Base-by-base conservation (phyloP, 2,797 vertebrate species). In the Pagetopsis macropterus region DNA sequence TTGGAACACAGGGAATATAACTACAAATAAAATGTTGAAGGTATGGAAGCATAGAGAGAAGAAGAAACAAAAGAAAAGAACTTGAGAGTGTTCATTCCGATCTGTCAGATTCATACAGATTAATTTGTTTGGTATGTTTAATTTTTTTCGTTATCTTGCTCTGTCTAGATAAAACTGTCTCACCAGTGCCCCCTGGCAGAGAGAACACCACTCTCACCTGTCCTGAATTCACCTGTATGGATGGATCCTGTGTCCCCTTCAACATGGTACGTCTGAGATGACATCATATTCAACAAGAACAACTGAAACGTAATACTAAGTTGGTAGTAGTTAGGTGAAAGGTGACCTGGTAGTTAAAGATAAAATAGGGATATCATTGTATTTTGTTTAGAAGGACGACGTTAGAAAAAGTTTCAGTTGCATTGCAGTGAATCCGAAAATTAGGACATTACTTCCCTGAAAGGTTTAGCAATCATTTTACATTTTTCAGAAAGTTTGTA, bases 171-270 rank as follows among this genome's bases (percentile, higher is more conserved):
- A 87, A 88, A 60, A 84, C 81, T 1, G 64, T 87, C 1, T 80
- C 89, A 16, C 87, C 92, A 45, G 46, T 9, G 8, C 88, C 79
- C 3, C 86, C 92, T 49, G 84, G 79, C 4, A 41, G 65, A 3
- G 79, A 69, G 54, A 96, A 95, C 69, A 55, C 16, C 50, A 95
- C 92, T 0, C 37, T 51, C 1, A 67, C 50, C n/a, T 98, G 97
- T 58, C 58, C 92, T 0, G 96, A 97, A 68, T 96, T 95, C 73
- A 89, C 91, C 56, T 98, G 97, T 21, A 76, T 88, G 0, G 86
- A 93, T 21, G 95, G 96, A 10, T 81, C 80, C 50, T 98, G 96
- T 64, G 67, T 97, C 9, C 40, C 91, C 63, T 97, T 97, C 78
- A 94, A 89, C 78, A 78, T 87, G 93, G 97, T 97, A 77, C 31